Evolutionary conservation across 2,888 invertebrate genomes (phyloP).

Genomic region (Leptodirus hochenwartii): DNA sequence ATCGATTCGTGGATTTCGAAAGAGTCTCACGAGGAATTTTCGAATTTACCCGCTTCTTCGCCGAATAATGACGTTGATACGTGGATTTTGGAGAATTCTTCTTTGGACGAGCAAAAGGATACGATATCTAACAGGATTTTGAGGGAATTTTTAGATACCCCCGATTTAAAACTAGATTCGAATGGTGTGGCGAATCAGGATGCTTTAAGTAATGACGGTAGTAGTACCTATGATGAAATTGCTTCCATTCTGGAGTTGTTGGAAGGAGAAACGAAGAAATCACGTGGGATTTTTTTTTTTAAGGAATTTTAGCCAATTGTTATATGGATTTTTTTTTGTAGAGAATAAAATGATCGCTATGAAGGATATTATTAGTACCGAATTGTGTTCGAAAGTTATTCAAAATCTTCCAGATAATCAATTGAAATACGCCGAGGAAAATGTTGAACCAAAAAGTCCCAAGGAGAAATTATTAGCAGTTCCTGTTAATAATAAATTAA

Average conservation of each 20-base stretch:
- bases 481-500: no score
- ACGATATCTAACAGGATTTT: no score
- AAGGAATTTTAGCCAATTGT: slow-evolving; percentile 1
- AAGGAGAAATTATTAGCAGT: not conserved
- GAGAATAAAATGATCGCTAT: slow-evolving; percentile 22
- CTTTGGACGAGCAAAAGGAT: slow-evolving; percentile 5
- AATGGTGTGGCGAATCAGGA: not conserved
- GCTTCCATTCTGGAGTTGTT: slow-evolving; percentile 28
- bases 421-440: no score
- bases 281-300: slow-evolving; percentile 16
- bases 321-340: slow-evolving; percentile 12
- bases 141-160: no score
- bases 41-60: no score
- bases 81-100: slow-evolving; percentile 1
- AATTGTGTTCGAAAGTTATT: slow-evolving; percentile 12
- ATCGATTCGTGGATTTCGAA: no score
- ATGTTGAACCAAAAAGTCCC: not conserved
- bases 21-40: no score
- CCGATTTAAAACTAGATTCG: slow-evolving; percentile 6
- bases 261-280: slow-evolving; percentile 28
- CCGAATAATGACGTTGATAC: not conserved
- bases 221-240: slow-evolving; percentile 23
- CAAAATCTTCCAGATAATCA: no score
- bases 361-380: slow-evolving; percentile 20
- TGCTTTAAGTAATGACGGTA: slow-evolving; percentile 1